Evolutionary conservation across 2,113 vertebrate species (phyloP).

Genomic region (Myxocyprinus asiaticus): DNA sequence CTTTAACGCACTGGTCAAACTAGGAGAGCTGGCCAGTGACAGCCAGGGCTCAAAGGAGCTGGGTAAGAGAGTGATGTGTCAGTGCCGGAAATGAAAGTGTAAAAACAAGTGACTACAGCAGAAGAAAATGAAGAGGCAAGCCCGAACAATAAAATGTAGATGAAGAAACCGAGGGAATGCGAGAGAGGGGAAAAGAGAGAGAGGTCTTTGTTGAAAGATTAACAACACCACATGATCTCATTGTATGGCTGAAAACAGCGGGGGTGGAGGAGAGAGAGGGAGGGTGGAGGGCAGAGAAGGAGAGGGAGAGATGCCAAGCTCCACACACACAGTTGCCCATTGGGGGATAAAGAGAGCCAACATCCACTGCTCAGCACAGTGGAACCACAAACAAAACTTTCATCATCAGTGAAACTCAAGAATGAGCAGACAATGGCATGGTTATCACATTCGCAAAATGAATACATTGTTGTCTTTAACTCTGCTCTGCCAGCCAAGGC

Average conservation of each 20-base stretch:
- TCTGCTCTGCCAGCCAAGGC: background rate
- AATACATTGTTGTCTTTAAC: background rate
- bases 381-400: constrained; percentile 23
- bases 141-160: constrained; percentile 25
- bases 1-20: constrained; percentile 85
- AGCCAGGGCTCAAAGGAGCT: constrained; percentile 87
- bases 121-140: constrained; percentile 23
- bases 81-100: background rate
- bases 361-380: constrained; percentile 29
- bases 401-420: constrained; percentile 1
- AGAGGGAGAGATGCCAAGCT: constrained; percentile 74
- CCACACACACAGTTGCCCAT: constrained; percentile 70
- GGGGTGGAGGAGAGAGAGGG: constrained; percentile 71
- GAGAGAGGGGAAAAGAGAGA: constrained; percentile 60
- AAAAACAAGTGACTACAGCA: background rate
- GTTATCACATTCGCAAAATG: background rate
- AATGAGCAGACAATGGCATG: constrained; percentile 3
- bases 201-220: constrained; percentile 82
- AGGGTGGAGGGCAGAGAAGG: background rate
- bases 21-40: constrained; percentile 84
- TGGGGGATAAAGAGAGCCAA: constrained; percentile 53
- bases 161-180: constrained; percentile 59
- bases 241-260: constrained; percentile 79
- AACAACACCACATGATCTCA: constrained; percentile 85
- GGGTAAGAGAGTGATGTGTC: constrained; percentile 69